Evolutionary conservation across 2,113 vertebrate genomes (phyloP).

Genomic region (Pseudorectes ferrugineus): DNA sequence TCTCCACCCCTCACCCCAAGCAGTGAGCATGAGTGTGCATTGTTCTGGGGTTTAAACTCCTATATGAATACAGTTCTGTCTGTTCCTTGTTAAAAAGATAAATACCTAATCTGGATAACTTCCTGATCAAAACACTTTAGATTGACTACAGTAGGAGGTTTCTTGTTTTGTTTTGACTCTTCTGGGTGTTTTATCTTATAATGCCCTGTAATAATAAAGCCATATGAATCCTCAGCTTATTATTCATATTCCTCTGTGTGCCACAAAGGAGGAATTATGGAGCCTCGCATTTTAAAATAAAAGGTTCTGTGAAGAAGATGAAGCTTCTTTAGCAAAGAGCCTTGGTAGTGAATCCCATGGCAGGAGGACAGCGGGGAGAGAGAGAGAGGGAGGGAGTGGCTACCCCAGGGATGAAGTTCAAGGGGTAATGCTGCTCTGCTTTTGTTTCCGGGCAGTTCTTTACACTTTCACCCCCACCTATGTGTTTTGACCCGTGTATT

Average conservation of each 20-base stretch:
- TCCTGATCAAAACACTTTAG: background rate
- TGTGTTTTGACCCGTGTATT: background rate
- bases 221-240: constrained; percentile 23
- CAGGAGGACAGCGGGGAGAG: background rate
- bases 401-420: background rate
- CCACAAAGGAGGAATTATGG: constrained; percentile 13
- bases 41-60: background rate
- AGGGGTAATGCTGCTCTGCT: background rate
- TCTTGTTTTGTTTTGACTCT: constrained; percentile 32
- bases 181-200: constrained; percentile 19
- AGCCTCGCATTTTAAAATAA: constrained; percentile 24
- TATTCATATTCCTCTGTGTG: constrained; percentile 19
- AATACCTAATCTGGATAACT: background rate
- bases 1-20: background rate
- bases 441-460: background rate
- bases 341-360: background rate
- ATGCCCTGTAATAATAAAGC: constrained; percentile 47
- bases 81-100: background rate
- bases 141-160: background rate
- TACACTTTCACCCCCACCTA: background rate
- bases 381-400: background rate
- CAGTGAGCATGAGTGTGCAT: background rate
- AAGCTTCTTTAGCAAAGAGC: background rate
- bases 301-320: background rate
- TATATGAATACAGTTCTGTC: background rate